These are phyloP conservation scores for Lepus timidus DNA, from an alignment of 2,113 vertebrate species.

Conservation along the genomic window DNA sequence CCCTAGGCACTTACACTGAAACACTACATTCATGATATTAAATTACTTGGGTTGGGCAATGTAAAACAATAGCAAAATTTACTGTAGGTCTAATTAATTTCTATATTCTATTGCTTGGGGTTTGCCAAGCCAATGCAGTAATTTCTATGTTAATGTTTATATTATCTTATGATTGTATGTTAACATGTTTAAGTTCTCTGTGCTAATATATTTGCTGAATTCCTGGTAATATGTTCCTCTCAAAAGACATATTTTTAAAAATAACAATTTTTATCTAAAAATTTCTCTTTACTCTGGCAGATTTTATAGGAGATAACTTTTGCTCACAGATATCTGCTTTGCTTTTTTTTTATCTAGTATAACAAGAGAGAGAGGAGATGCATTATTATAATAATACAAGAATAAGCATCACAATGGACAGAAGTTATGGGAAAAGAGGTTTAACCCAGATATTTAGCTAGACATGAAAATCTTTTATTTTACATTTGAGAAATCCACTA, in stretches of 20 bases:
- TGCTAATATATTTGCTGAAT: not conserved
- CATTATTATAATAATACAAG: not conserved
- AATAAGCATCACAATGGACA: not conserved
- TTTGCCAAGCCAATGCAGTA: conserved; percentile 59
- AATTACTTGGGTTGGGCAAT: conserved; percentile 67
- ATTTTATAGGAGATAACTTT: not conserved
- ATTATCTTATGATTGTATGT: not conserved
- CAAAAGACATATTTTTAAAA: not conserved
- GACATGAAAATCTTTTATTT: not conserved
- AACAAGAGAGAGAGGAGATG: not conserved
- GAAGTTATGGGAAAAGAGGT: not conserved
- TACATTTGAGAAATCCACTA: not conserved
- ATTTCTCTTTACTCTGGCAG: not conserved
- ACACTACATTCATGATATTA: conserved; percentile 52
- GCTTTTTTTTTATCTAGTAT: not conserved
- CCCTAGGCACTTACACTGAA: conserved; percentile 53
- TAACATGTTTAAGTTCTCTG: conserved; percentile 10
- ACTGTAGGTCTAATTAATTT: conserved; percentile 67
- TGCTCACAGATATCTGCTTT: not conserved
- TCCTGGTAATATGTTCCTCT: not conserved
- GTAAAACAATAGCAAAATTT: conserved; percentile 47
- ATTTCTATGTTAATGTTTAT: conserved; percentile 51
- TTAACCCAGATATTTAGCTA: not conserved
- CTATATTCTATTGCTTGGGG: conserved; percentile 60
- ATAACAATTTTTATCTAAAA: not conserved